A percentile compares a stretch with the other conserved stretches of the same genome.
These are phyloP conservation scores for Leptopilina drosophilae DNA, from an alignment of 2,888 invertebrate species.

Conservation along the genomic window DNA sequence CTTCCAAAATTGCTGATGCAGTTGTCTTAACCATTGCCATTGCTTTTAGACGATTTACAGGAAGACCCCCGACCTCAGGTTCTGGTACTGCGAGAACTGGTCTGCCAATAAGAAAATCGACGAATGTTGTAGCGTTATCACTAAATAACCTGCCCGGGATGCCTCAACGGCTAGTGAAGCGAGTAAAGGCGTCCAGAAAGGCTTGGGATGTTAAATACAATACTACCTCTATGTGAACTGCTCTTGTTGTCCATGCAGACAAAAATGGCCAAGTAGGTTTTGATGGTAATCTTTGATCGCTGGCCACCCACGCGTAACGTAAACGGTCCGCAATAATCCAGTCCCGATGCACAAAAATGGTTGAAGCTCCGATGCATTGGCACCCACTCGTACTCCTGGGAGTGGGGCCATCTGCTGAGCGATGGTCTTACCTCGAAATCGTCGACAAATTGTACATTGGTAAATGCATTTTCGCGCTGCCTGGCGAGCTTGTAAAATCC, in stretches of 20 bases:
- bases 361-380: neutral
- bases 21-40: constrained; percentile 7
- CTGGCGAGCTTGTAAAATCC: too few species aligned
- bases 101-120: constrained; percentile 40
- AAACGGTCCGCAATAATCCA: too few species aligned
- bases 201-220: constrained; percentile 40
- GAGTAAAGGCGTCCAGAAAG: constrained; percentile 43
- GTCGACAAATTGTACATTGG: constrained; percentile 30
- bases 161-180: constrained; percentile 44
- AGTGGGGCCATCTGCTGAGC: constrained; percentile 36
- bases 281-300: too few species aligned
- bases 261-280: constrained; percentile 30
- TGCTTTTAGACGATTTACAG: neutral
- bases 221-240: constrained; percentile 45
- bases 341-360: constrained; percentile 19
- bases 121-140: constrained; percentile 21
- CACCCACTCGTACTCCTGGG: neutral
- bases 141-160: constrained; percentile 40
- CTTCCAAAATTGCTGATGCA: neutral
- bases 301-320: too few species aligned
- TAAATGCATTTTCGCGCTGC: constrained; percentile 23
- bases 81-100: constrained; percentile 28
- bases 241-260: neutral
- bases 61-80: neutral
- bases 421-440: constrained; percentile 16